Evolutionary conservation across 2,113 vertebrate genomes (phyloP), one percentile per base, ranked within the genome.

Genomic region (Pongo abelii): DNA sequence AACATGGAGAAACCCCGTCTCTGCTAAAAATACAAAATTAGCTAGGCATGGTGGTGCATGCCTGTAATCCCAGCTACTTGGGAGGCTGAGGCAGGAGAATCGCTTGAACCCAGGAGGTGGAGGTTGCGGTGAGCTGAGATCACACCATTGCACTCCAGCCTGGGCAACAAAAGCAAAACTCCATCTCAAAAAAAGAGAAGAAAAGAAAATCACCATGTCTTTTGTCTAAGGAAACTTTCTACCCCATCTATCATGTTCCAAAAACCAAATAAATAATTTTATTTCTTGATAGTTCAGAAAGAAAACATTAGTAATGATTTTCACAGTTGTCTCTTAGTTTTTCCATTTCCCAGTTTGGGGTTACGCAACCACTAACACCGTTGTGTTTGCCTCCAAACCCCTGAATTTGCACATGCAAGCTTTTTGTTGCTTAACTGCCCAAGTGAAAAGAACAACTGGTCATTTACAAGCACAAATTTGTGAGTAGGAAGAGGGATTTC

Each of bases 221-320:
- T n/a, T 94, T 61, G 11, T 96, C n/a, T 78, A 74, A 87, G 75
- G 30, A 40, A 84, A 43, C 57, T 59, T 83, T 86, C 32, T 83
- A 43, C 16, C 86, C 32, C 50, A 46, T 72, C 52, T 95, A 43
- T 88, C 25, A 46, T 84, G 38, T 93, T 80, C 78, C 59, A 83
- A 89, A 93, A 38, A 81, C 67, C 13, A 94, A 80, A 20, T 92
- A 85, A 55, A 55, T 67, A 77, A 85, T 85, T 90, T 86, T 93
- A 93, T 78, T 84, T 98, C 20, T 96, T 93, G 32, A 18, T 95
- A 69, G 50, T 93, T 86, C 52, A 91, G 75, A 95, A 84, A 43
- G 40, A 96, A 91, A 86, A 83, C 18, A 78, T 86, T 74, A 91
- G 46, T 84, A 95, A 89, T 90, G 64, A 93, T 93, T 91, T 96